phyloP scores from a whole-genome alignment of 2,113 vertebrate genomes.

The Coracopsis vasa region DNA sequence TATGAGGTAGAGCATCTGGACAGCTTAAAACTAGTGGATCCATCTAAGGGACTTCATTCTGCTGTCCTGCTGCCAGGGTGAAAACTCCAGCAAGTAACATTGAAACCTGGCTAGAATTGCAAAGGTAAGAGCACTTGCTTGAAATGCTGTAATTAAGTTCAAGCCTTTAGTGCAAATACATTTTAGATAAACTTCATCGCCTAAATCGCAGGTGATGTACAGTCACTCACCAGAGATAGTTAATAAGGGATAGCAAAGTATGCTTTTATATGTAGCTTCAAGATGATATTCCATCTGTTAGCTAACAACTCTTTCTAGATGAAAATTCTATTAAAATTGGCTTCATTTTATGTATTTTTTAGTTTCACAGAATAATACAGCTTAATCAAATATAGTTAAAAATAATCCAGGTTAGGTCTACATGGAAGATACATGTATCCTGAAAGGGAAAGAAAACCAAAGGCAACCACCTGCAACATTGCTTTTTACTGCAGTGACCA shows the following conservation, averaged over 20 bases:
- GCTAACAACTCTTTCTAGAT: background rate
- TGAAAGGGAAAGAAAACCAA: background rate
- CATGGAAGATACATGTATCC: background rate
- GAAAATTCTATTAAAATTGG: background rate
- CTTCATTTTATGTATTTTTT: background rate
- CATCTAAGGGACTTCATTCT: background rate
- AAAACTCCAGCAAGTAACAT: background rate
- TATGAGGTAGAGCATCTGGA: background rate
- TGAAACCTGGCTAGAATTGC: background rate
- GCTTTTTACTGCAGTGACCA: background rate
- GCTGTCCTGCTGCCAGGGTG: background rate
- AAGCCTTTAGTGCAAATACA: background rate
- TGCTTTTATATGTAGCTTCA: background rate
- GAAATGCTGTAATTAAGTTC: background rate
- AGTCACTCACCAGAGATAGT: background rate
- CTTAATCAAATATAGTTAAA: background rate
- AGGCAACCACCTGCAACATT: background rate
- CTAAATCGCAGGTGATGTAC: background rate
- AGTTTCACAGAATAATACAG: background rate
- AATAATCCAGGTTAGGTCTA: background rate
- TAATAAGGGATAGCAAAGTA: background rate
- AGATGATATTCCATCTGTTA: constrained; percentile 5
- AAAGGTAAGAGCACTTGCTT: background rate
- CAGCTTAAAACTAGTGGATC: background rate
- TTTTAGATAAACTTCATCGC: background rate